Evolutionary conservation across 2,113 vertebrate species (phyloP), one percentile per base, ranked within the genome.

Genomic region (Tamias sibiricus): DNA sequence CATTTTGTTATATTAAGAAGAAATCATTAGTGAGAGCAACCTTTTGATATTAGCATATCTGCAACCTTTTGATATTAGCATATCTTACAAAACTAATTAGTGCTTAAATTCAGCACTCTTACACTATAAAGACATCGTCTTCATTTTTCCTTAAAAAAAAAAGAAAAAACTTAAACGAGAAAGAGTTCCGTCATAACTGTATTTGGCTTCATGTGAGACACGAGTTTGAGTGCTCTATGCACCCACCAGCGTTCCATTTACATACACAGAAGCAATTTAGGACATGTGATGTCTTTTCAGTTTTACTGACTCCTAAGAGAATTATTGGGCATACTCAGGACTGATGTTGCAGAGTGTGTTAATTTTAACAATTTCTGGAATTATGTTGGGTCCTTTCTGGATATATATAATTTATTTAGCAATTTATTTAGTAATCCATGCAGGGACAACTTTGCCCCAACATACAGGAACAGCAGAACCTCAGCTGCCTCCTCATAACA

Each of bases 21-120:
- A 96, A 97, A 57, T 94, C 47, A 90, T 84, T 83, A 96, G 17
- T 64, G 59, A 92, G n/a, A 83, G 1, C 91, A 96, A 98, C 90
- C 35, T 95, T 98, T 82, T 88, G 49, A 28, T 72, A 82, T 84
- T 95, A 88, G 75, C 32, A 40, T 49, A 68, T 42, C 11, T 49
- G 1, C 91, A 96, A 98, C 90, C 35, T 95, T 98, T 82, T 88
- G 49, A 28, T 72, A 82, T 84, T 95, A 88, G 75, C 32, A 40
- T 49, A 68, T 42, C 11, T 49, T 82, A 54, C 28, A 91, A 88
- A 87, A 89, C 40, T 76, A 95, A 94, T 96, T 90, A 97, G 80
- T 95, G 40, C 30, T 88, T 85, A 90, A 94, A 82, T 68, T 35
- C 11, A 72, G n/a, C 24, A 11, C 32, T 68, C 76, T 54, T 62